Conservation (phyloP, 64 coral and sea anemone species). For the Pocillopora damicornis region DNA sequence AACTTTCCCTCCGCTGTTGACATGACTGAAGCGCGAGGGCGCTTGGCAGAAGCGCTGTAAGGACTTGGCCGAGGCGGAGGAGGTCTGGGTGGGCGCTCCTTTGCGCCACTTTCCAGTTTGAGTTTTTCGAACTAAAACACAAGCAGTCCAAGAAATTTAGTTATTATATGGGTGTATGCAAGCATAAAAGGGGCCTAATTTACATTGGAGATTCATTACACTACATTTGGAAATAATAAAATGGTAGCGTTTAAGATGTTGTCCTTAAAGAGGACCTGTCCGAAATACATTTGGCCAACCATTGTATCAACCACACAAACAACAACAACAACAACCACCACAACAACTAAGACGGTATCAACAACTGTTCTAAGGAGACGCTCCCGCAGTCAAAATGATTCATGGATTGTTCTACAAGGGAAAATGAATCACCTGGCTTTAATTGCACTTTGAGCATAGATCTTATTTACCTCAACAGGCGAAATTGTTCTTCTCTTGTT, state of each 20-base stretch:
- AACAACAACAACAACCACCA: too few relatives aligned
- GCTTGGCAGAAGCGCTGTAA: constrained; percentile 6
- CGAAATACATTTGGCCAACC: too few relatives aligned
- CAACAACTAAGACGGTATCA: too few relatives aligned
- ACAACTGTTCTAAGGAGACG: too few relatives aligned
- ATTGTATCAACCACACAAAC: too few relatives aligned
- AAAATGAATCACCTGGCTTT: not conserved
- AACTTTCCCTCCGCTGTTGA: constrained; percentile 25
- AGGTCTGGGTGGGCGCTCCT: constrained; percentile 28
- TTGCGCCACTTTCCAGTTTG: constrained; percentile 14
- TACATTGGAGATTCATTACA: too few relatives aligned
- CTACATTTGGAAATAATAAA: too few relatives aligned
- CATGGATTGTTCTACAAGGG: too few relatives aligned
- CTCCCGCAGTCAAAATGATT: too few relatives aligned
- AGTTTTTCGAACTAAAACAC: constrained; percentile 1
- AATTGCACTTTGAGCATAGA: not conserved
- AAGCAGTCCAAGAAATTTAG: not conserved
- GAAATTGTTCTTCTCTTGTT: constrained; percentile 49
- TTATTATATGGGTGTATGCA: not conserved
- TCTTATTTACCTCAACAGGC: constrained; percentile 13
- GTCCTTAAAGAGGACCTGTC: too few relatives aligned
- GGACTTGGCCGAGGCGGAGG: constrained; percentile 36
- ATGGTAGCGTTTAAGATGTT: too few relatives aligned
- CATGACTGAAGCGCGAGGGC: constrained; percentile 31
- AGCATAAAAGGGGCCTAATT: too few relatives aligned